These are phyloP conservation scores for Bhutanitis thaidina DNA, from an alignment of 2,888 invertebrate species.

Conservation along the genomic window DNA sequence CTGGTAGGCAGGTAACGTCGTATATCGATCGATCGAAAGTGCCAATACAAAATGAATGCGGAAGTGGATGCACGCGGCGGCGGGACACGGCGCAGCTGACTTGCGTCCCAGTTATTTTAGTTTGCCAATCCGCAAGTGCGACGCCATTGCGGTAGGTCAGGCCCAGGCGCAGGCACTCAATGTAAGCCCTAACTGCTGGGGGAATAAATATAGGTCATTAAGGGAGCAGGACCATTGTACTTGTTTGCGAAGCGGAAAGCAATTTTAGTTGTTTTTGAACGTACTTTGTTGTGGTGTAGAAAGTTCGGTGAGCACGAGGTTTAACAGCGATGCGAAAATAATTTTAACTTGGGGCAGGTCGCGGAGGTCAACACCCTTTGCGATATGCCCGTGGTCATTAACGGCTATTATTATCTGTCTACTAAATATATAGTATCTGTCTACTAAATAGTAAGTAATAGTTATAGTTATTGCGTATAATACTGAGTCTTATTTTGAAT, in stretches of 20 bases:
- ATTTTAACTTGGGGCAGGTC: conserved; percentile 63
- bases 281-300: conserved; percentile 35
- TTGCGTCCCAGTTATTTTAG: conserved; percentile 65
- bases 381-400: conserved; percentile 38
- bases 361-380: conserved; percentile 54
- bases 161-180: conserved; percentile 62
- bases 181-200: conserved; percentile 70
- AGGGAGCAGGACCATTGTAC: conserved; percentile 46
- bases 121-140: conserved; percentile 52
- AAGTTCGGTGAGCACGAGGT: conserved; percentile 36
- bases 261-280: conserved; percentile 38
- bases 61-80: conserved; percentile 44
- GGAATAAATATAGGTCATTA: conserved; percentile 70
- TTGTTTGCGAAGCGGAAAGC: conserved; percentile 45
- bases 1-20: neutral
- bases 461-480: neutral
- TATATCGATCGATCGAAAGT: conserved; percentile 3
- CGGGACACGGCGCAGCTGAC: conserved; percentile 46
- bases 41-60: conserved; percentile 34
- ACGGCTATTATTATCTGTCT: conserved; percentile 28
- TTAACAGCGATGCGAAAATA: conserved; percentile 49
- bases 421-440: conserved; percentile 25
- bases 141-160: conserved; percentile 67
- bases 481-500: too few species aligned
- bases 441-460: conserved; percentile 7